A percentile compares a stretch with the other conserved stretches of the same genome.
Evolutionary conservation across 1,140 invertebrate genomes (phyloP).

Genomic region (Brachionus plicatilis): DNA sequence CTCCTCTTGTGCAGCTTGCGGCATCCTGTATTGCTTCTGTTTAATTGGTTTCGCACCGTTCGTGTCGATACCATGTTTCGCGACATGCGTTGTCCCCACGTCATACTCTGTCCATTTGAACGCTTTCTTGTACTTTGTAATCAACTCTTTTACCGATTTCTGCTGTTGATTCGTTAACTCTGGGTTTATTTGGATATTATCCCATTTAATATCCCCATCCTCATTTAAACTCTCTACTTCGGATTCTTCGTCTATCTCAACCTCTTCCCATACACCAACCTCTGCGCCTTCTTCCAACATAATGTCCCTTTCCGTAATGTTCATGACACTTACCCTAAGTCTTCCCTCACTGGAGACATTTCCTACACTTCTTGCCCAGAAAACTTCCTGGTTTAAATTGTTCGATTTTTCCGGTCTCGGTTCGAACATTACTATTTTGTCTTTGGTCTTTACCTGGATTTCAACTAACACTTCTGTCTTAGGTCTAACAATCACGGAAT

Average conservation of each 20-base stretch:
- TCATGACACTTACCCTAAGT: too few species aligned
- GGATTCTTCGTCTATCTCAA: too few species aligned
- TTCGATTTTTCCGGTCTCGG: not conserved
- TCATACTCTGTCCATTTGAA: constrained; percentile 37
- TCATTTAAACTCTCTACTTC: too few species aligned
- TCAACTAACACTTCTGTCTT: too few species aligned
- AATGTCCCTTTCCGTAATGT: too few species aligned
- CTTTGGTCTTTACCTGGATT: not conserved
- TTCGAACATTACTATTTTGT: constrained; percentile 1
- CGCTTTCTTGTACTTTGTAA: constrained; percentile 19
- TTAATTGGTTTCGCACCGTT: constrained; percentile 44
- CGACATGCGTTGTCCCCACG: constrained; percentile 43
- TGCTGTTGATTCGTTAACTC: not conserved
- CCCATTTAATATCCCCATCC: constrained; percentile 50
- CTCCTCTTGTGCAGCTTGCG: not conserved
- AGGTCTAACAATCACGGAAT: not conserved
- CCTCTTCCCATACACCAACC: too few species aligned
- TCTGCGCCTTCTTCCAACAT: too few species aligned
- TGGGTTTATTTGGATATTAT: constrained; percentile 48
- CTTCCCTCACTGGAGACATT: too few species aligned
- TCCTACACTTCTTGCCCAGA: not conserved
- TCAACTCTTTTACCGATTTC: not conserved
- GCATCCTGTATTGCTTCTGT: constrained; percentile 26
- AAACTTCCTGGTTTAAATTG: not conserved
- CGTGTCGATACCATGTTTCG: constrained; percentile 46